Conservation (phyloP, 2,113 vertebrate species). For the Hucho hucho region DNA sequence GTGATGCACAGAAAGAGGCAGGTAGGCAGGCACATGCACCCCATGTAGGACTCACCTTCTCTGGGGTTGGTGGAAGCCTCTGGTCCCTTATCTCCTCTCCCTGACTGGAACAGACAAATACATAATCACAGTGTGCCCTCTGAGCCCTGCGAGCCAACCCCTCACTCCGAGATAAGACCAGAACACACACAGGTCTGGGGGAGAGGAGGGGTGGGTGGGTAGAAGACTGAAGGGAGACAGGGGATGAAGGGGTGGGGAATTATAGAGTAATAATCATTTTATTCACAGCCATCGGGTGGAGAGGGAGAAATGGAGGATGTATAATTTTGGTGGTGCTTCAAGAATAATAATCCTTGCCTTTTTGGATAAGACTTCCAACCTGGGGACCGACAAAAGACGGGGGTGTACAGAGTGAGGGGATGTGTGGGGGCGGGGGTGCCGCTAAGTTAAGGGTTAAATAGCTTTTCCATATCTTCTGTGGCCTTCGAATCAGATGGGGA, state of each 20-base stretch:
- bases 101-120: not conserved
- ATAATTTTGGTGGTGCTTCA: not conserved
- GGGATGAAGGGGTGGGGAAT: not conserved
- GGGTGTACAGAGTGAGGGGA: slow-evolving; percentile 4
- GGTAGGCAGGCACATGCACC: too few species aligned
- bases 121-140: not conserved
- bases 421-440: too few species aligned
- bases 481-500: too few species aligned
- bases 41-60: too few species aligned
- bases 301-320: not conserved
- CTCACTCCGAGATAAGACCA: too few species aligned
- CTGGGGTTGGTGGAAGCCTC: too few species aligned
- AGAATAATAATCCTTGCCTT: not conserved
- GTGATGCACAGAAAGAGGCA: too few species aligned
- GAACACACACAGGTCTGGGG: not conserved
- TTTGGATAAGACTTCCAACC: not conserved
- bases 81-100: not conserved
- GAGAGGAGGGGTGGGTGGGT: too few species aligned
- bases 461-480: too few species aligned
- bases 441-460: too few species aligned
- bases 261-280: not conserved
- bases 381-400: slow-evolving; percentile 16
- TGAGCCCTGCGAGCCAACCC: too few species aligned
- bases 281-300: not conserved
- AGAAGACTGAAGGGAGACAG: too few species aligned